Evolutionary conservation across 2,888 invertebrate species (phyloP).

Genomic region (Lomographa bimaculata): DNA sequence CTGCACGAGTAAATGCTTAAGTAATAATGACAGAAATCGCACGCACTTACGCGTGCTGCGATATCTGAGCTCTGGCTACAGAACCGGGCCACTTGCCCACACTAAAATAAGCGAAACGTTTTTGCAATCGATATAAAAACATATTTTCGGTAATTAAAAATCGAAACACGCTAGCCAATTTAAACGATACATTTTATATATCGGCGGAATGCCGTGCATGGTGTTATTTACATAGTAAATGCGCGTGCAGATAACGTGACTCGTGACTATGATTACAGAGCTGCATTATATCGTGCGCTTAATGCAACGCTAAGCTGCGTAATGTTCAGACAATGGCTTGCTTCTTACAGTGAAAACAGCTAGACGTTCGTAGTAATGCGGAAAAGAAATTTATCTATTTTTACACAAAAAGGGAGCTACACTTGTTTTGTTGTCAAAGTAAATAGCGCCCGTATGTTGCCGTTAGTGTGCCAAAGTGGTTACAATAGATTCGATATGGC

Average conservation of each 20-base stretch:
- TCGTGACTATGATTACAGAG: constrained; percentile 69
- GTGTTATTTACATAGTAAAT: constrained; percentile 65
- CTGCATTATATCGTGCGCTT: constrained; percentile 64
- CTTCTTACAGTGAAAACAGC: constrained; percentile 58
- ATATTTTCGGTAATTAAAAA: constrained; percentile 44
- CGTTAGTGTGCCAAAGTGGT: constrained; percentile 22
- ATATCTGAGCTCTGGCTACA: constrained; percentile 5
- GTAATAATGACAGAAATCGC: constrained; percentile 38
- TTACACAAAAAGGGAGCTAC: constrained; percentile 37
- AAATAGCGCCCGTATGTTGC: constrained; percentile 9
- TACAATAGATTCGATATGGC: constrained; percentile 31
- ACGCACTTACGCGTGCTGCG: constrained; percentile 25
- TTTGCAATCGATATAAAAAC: constrained; percentile 46
- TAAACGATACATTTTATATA: constrained; percentile 42
- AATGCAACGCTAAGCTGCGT: constrained; percentile 65
- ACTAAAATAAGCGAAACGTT: constrained; percentile 41
- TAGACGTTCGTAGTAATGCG: constrained; percentile 49
- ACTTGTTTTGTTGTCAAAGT: constrained; percentile 16
- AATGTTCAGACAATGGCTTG: constrained; percentile 63
- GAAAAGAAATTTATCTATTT: constrained; percentile 51
- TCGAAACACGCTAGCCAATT: constrained; percentile 40
- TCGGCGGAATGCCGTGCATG: constrained; percentile 58
- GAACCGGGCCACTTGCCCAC: constrained; percentile 44
- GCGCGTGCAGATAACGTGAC: constrained; percentile 63
- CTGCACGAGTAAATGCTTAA: constrained; percentile 36